These are phyloP conservation scores for Indicator indicator DNA, from an alignment of 2,113 vertebrate genomes.

Conservation along the genomic window DNA sequence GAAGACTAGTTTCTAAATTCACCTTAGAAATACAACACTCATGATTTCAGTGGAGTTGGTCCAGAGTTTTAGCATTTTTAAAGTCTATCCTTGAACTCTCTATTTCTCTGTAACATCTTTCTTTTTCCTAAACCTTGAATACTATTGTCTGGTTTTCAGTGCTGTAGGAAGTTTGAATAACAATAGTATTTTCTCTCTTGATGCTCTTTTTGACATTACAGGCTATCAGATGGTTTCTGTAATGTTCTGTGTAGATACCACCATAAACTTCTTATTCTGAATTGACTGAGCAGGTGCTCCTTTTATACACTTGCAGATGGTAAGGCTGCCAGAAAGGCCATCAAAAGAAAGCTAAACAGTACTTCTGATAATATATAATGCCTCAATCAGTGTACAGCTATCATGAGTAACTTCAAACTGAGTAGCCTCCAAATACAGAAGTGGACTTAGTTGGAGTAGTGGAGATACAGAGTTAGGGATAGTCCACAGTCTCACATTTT, in stretches of 20 bases:
- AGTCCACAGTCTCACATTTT: not conserved
- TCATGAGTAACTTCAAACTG: not conserved
- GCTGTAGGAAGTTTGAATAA: not conserved
- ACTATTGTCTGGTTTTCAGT: not conserved
- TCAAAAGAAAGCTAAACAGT: conserved; percentile 1
- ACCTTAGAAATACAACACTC: not conserved
- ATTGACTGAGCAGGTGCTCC: conserved; percentile 29
- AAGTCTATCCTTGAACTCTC: not conserved
- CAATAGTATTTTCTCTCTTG: not conserved
- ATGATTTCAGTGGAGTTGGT: not conserved
- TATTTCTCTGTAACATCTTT: not conserved
- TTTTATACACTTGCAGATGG: conserved; percentile 45
- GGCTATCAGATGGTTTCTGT: not conserved
- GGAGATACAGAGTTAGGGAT: not conserved
- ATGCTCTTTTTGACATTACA: not conserved
- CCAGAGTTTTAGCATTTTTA: not conserved
- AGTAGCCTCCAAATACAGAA: not conserved
- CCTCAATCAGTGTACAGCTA: not conserved
- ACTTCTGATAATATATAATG: not conserved
- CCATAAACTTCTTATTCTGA: conserved; percentile 2
- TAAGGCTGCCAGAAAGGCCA: not conserved
- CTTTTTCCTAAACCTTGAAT: not conserved
- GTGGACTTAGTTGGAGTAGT: not conserved
- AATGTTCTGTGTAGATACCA: not conserved
- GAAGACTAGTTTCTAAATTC: not conserved